Evolutionary conservation across 1,140 invertebrate species (phyloP), one percentile per base, ranked within the genome.

Genomic region (Drosophila ohnishii): DNA sequence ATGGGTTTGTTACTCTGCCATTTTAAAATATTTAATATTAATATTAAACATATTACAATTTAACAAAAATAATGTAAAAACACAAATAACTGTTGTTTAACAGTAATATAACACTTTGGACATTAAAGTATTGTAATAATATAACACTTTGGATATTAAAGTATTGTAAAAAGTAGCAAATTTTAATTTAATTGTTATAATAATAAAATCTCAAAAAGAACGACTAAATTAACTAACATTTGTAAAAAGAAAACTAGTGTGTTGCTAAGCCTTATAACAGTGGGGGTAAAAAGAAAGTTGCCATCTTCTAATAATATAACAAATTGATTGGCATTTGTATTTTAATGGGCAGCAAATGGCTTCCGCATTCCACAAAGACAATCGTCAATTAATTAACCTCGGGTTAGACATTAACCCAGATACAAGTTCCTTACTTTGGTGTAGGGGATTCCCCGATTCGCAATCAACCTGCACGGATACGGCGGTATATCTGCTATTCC

Each of bases 351-450:
- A 25, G 9, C 16, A 3, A 25, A 34, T 25, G 11, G 19, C 5
- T 32, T 51, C 13, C 30, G n/a, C 4, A 34, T 14, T 32, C 6
- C 6, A 11, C 34, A 34, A 32, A 30, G 42, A 19, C 59, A 14
- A 37, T 25, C 45, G 47, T 50, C 37, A 64, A 63, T 63, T 42
- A 63, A 64, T 64, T 64, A 45, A 7, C 28, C 9, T 14, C 16
- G 3, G 14, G 16, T 16, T 16, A 7, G 13, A n/a, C 28, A 66
- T 35, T 58, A 71, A 58, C 65, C 67, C 44, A 71, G 51, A 71
- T 70, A 47, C 65, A 58, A 40, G 28, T 58, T 70, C 3, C 4
- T 47, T n/a, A 25, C 2, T 6, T n/a, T 16, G 9, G 4, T 28
- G 22, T 22, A 45, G 44, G 44, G 61, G 16, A 67, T 66, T 66